Base-by-base conservation (phyloP, 2,888 invertebrate species). In the Clepsis dumicolana region DNA sequence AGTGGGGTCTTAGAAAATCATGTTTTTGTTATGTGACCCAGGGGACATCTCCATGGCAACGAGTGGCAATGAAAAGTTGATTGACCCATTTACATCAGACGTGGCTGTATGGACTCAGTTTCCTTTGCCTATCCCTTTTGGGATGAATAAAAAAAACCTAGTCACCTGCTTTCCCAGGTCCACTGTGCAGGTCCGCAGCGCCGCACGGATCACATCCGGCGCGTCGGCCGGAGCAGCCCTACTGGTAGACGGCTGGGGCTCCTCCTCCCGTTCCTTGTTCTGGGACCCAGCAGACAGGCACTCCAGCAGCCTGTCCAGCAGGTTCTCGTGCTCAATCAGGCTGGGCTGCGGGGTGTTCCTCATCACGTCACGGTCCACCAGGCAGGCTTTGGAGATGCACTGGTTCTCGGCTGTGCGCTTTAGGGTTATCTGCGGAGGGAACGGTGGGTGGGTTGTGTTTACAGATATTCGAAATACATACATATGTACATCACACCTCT, bases 221-320 rank as follows among this genome's bases (percentile, higher is more conserved):
- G 21, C 12, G 8, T 21, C 35, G 2, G 7, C 12, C 14, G 2
- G 16, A 24, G 32, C 14, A 50, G 16, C 4, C 54, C 10, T 18
- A 16, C 56, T 14, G 27, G 54, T 21, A n/a, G 60, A 35, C 25
- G 56, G 29, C 38, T 62, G 16, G 3, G 50, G 27, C 18, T 52
- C 64, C 10, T 60, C 52, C 18, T 41, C 32, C 41, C 50, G 50
- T 27, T 35, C 25, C 35, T 52, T n/a, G 18, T 10, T 10, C 10
- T 38, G 56, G 52, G 27, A 4, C n/a, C 10, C 27, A 8, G n/a
- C 53, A 21, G 29, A 24, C 41, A 25, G n/a, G 25, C 35, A 32
- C 10, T 12, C 56, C 14, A 56, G 35, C 10, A 56, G 21, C 4
- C 21, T 0, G 21, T 56, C 56, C 4, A 56, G 32, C 0, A 56